These are phyloP conservation scores for Chloroceryle amazona DNA, from an alignment of 2,797 vertebrate genomes.

Conservation along the genomic window DNA sequence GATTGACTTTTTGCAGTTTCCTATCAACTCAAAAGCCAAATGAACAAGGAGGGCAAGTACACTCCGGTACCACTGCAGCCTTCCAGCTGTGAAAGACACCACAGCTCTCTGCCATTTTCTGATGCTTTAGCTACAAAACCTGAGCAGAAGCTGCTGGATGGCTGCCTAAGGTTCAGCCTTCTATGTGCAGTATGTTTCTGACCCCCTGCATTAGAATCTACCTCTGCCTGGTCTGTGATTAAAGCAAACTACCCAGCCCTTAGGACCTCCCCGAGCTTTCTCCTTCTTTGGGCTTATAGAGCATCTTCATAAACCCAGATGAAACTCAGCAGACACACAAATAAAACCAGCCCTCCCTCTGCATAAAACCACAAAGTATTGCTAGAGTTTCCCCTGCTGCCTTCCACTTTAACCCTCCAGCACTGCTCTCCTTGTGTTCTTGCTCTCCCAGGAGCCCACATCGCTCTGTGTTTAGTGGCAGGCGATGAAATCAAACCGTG, in stretches of 20 bases:
- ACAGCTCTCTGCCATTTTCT: neutral
- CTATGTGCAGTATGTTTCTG: neutral
- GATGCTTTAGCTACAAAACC: neutral
- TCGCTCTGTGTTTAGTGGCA: slow-evolving; percentile 36
- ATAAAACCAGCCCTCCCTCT: neutral
- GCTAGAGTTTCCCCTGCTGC: neutral
- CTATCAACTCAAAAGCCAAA: neutral
- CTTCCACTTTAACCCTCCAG: slow-evolving; percentile 19
- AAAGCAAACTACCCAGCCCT: neutral
- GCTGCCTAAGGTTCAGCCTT: neutral
- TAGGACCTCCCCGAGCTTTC: neutral
- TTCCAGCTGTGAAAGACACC: neutral
- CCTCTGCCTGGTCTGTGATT: neutral
- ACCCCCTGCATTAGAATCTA: neutral
- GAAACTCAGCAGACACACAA: neutral
- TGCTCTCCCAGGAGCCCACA: slow-evolving; percentile 30
- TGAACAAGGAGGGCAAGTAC: neutral
- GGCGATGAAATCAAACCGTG: slow-evolving; percentile 52
- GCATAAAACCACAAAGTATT: neutral
- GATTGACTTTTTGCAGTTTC: neutral
- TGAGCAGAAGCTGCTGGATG: neutral
- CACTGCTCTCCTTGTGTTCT: neutral
- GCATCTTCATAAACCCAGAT: neutral
- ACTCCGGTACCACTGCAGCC: neutral
- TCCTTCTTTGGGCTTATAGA: neutral